Conservation (phyloP, 1,140 invertebrate genomes). For the Brachionus plicatilis region DNA sequence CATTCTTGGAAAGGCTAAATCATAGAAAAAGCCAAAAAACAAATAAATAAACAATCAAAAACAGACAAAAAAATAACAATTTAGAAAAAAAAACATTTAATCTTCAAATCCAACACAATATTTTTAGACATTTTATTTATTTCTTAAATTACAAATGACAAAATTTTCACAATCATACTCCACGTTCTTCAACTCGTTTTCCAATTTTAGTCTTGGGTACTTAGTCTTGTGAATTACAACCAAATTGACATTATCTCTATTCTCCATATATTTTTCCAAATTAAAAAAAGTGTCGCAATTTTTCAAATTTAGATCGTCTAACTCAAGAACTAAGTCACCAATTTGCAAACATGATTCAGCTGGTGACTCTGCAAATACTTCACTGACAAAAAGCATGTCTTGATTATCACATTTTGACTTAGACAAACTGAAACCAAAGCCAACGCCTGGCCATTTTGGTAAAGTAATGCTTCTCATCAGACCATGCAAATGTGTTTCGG, state of each 20-base stretch:
- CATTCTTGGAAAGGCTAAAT: too few species aligned
- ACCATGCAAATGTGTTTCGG: conserved; percentile 23
- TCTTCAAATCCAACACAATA: not conserved
- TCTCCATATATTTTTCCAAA: not conserved
- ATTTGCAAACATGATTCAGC: conserved; percentile 12
- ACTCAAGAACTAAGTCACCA: conserved; percentile 9
- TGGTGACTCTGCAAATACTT: not conserved
- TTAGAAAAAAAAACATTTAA: not conserved
- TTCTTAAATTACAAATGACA: conserved; percentile 23
- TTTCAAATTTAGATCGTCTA: conserved; percentile 11
- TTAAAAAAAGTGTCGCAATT: not conserved
- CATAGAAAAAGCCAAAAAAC: too few species aligned
- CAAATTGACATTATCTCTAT: not conserved
- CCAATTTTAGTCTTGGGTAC: not conserved
- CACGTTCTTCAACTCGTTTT: not conserved
- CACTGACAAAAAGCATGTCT: conserved; percentile 6
- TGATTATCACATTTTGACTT: not conserved
- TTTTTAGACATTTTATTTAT: not conserved
- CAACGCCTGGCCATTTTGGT: conserved; percentile 13
- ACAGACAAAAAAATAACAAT: not conserved
- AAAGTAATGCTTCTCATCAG: conserved; percentile 3
- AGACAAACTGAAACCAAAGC: conserved; percentile 27
- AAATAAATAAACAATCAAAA: not conserved
- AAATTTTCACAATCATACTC: not conserved
- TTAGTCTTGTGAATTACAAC: conserved; percentile 34